Evolutionary conservation across 2,888 invertebrate genomes (phyloP), one percentile per base, ranked within the genome.

Genomic region (Aethes cnicana): DNA sequence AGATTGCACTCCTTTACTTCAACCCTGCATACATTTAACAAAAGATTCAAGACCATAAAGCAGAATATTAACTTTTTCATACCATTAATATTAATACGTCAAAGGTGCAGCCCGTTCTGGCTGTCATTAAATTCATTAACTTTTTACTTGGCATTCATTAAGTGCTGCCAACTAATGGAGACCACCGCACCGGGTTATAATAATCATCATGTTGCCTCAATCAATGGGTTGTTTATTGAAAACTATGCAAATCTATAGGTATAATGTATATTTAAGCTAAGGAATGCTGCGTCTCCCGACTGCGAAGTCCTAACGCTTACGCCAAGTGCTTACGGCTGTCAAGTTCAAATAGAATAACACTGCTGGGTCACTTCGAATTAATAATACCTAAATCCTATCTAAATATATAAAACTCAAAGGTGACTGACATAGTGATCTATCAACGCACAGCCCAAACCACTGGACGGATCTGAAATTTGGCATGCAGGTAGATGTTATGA

Each of bases 131-230:
- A 8, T 30, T 16, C 37, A 37, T 47, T 37, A 37, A 37, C 28
- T 30, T 47, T 47, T 37, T 47, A 28, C 28, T 12, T 12, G 11
- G 5, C 6, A 12, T 28, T 28, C 3, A 28, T 6, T 9, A 0
- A n/a, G 3, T 9, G 4, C 26, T 20, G 21, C 20, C 23, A 16
- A 17, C 23, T 32, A 32, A 47, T 47, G 39, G 39, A 30, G 47
- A 47, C 47, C 47, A 47, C 47, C 47, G 39, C 47, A 47, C 47
- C 47, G 39, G 39, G 39, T 39, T 23, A 39, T 25, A 17, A 9
- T 5, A 8, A 8, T 32, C 14, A 32, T 16, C 32, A 16, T 32
- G n/a, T 12, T 12, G 5, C 7, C 2, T 6, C 16, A 32, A 30
- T 5, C 32, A 32, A 32, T 32, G 16, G 23, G 32, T 16, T 14